Base-by-base conservation (phyloP, 2,888 invertebrate species). In the Antitype chi region DNA sequence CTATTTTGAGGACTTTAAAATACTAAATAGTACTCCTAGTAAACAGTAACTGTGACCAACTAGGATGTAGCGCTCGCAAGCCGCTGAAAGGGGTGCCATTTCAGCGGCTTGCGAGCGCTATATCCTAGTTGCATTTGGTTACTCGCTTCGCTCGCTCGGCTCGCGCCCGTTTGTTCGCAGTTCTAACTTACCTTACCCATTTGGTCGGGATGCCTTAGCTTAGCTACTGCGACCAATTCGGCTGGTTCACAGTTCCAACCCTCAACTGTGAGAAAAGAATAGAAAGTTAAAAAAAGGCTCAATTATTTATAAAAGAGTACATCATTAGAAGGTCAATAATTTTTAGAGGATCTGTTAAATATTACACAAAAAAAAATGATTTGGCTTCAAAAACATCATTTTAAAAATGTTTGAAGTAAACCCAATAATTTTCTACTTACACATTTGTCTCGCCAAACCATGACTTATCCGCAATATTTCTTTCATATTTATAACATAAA, bases 401-500 rank as follows among this genome's bases (percentile, higher is more conserved):
- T 28, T 20, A 11, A 49, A 28, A 28, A 25, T 25, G 0, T 49
- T 49, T 23, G 11, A 67, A 70, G 38, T 15, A 43, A 60, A 25
- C 49, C 8, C n/a, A 13, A 72, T 72, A 13, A n/a, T n/a, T 32
- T 74, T 32, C 17, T 28, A 20, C 17, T 7, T 6, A 64, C 43
- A 81, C 53, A 17, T n/a, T n/a, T 60, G n/a, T 60, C 81, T 4
- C 25, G 0, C 20, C 11, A 15, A 64, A 32, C 28, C 53, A 28
- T 53, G 38, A 47, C 49, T 25, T 62, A 62, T 28, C 7, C 28
- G 15, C 28, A 62, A 81, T 84, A 78, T 78, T 78, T 78, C 43
- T 84, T 78, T 81, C 70, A 81, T 81, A 81, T 71, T 74, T 70
- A 74, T 43, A 63, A 57, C 76, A 74, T 76, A 71, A 82, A 83